These are phyloP conservation scores for Cheilosia variabilis DNA, from an alignment of 2,888 invertebrate species.

Conservation along the genomic window DNA sequence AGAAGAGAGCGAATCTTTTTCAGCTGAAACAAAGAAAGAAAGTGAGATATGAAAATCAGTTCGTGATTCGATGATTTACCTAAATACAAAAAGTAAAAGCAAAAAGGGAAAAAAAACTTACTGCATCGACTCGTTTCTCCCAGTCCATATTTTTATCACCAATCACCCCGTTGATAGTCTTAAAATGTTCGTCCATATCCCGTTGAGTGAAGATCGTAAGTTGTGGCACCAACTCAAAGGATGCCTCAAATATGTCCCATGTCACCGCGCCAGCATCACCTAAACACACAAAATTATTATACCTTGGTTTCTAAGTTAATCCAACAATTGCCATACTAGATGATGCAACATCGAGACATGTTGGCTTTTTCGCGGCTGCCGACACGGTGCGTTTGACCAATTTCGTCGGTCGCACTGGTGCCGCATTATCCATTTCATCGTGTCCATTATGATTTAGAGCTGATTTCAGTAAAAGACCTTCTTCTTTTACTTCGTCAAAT, in stretches of 20 bases:
- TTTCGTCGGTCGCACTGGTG: slow-evolving; percentile 82
- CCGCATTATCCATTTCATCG: slow-evolving; percentile 84
- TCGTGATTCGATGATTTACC: too few relatives aligned
- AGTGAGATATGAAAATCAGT: background rate
- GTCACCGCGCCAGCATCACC: slow-evolving; percentile 94
- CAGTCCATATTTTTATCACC: slow-evolving; percentile 94
- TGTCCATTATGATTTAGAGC: slow-evolving; percentile 84
- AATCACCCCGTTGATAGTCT: slow-evolving; percentile 89
- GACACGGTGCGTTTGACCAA: slow-evolving; percentile 84
- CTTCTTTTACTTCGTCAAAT: slow-evolving; percentile 93
- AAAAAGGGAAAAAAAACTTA: slow-evolving; percentile 80
- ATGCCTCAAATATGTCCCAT: slow-evolving; percentile 92
- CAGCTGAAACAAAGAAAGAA: slow-evolving; percentile 85
- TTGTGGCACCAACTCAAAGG: slow-evolving; percentile 93
- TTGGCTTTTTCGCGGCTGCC: slow-evolving; percentile 80
- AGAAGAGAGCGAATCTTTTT: slow-evolving; percentile 93
- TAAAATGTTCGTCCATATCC: slow-evolving; percentile 93
- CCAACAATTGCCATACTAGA: slow-evolving; percentile 49
- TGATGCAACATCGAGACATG: slow-evolving; percentile 77
- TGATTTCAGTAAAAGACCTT: slow-evolving; percentile 91
- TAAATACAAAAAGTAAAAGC: too few relatives aligned
- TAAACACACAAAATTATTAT: slow-evolving; percentile 25
- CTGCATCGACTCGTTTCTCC: slow-evolving; percentile 97
- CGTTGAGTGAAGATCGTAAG: slow-evolving; percentile 92
- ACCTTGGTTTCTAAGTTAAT: background rate